phyloP scores from a whole-genome alignment of 2,888 invertebrate species.

The Lordiphosa andalusiaca region DNA sequence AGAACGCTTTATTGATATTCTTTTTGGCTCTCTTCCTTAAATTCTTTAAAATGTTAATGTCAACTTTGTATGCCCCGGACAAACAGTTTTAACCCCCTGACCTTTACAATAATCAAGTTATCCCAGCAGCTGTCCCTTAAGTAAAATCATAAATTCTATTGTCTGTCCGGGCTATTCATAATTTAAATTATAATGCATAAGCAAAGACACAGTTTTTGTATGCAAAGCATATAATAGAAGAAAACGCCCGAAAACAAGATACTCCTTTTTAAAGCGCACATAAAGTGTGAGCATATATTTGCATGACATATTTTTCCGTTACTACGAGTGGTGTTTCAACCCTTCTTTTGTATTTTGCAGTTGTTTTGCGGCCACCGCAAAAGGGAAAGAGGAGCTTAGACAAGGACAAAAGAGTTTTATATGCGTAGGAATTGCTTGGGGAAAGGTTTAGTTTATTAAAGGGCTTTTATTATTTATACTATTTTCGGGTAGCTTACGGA shows the following conservation, averaged over 20 bases:
- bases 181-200: constrained; percentile 25
- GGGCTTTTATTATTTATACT: constrained; percentile 62
- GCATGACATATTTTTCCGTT: constrained; percentile 26
- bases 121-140: too few species aligned
- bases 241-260: constrained; percentile 17
- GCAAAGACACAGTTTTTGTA: constrained; percentile 19
- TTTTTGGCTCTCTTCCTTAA: too few species aligned
- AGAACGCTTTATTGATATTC: too few species aligned
- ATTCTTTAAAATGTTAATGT: too few species aligned
- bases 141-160: too few species aligned
- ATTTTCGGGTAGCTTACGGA: constrained; percentile 30
- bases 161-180: constrained; percentile 2
- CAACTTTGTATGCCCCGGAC: too few species aligned
- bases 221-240: constrained; percentile 20
- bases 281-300: constrained; percentile 32
- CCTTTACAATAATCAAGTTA: too few species aligned
- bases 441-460: constrained; percentile 54
- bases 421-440: constrained; percentile 40
- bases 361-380: constrained; percentile 27
- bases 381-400: constrained; percentile 25
- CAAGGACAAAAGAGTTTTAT: constrained; percentile 5
- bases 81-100: too few species aligned
- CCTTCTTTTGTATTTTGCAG: constrained; percentile 6
- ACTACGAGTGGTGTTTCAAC: neutral
- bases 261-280: constrained; percentile 15